Evolutionary conservation across 1,140 invertebrate species (phyloP), one percentile per base, ranked within the genome.

Genomic region (Drosophila sturtevanti): DNA sequence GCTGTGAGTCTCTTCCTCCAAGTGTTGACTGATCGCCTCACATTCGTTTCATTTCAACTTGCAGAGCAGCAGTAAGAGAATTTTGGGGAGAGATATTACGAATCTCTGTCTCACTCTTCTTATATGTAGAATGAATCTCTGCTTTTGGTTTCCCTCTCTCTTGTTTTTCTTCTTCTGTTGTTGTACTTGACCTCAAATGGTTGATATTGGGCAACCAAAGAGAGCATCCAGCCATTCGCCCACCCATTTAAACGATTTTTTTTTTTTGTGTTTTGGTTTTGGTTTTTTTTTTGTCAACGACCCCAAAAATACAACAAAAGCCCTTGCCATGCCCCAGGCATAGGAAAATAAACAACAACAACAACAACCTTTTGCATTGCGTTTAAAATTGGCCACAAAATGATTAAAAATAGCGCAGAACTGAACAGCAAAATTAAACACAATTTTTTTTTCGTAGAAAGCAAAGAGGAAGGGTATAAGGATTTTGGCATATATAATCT

Each of bases 131-230:
- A n/a, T n/a, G 63, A 38, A 68, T 54, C 41, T 48, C 16, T 48
- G 41, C 41, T 54, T 38, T 63, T 80, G 31, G 22, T 21, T 59
- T 63, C n/a, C n/a, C n/a, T n/a, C n/a, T 61, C 24, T 38, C 51
- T 66, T 66, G 52, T 58, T 9, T 64, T 41, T 60, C 11, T 31
- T 22, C 63, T 41, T 22, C 65, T 38, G 24, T 44, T 60, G n/a
- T 55, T 79, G 79, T 80, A 81, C 79, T 81, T 81, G 79, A 81
- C 79, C 79, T 48, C 58, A 81, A 77, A 63, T 54, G 9, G 2
- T 1, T 31, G 58, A 18, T 41, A 11, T 72, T 62, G 64, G n/a
- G 41, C 41, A 48, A 48, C 16, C 0, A 18, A 4, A n/a, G 16
- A 48, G 16, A 48, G 41, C 41, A 44, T 44, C 16, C 41, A 44